Evolutionary conservation across 2,113 vertebrate species (phyloP).

Genomic region (Antigone vipio): DNA sequence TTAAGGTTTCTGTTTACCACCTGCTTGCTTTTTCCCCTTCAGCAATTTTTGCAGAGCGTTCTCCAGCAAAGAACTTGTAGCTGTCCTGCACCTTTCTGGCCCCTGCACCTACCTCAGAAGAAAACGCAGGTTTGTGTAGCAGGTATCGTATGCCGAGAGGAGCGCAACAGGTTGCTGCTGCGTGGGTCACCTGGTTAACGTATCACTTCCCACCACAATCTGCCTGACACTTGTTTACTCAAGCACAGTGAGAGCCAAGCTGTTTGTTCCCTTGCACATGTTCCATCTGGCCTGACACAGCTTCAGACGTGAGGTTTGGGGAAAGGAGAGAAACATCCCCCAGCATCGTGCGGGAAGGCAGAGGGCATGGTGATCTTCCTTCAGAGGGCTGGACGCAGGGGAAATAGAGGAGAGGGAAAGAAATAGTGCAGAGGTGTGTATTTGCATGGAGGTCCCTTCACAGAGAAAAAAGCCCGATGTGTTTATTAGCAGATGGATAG

Average conservation of each 20-base stretch:
- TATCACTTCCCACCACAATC: not conserved
- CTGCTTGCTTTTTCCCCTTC: not conserved
- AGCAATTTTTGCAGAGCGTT: too few relatives aligned
- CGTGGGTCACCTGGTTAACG: not conserved
- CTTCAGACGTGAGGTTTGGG: not conserved
- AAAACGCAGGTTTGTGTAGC: not conserved
- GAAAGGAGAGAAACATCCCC: not conserved
- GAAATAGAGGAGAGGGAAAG: not conserved
- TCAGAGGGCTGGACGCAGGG: not conserved
- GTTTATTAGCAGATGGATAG: not conserved
- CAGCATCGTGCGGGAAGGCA: not conserved
- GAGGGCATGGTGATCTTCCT: not conserved
- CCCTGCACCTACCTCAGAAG: not conserved
- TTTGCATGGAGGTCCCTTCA: too few relatives aligned
- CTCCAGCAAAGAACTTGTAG: not conserved
- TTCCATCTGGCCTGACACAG: not conserved
- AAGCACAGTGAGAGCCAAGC: not conserved
- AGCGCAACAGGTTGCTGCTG: not conserved
- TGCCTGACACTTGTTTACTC: not conserved
- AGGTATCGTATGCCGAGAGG: not conserved
- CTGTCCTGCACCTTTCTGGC: not conserved
- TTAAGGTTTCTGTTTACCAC: not conserved
- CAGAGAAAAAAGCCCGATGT: accelerated
- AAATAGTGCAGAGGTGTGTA: accelerated
- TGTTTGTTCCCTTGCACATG: not conserved